Conservation (phyloP, 2,113 vertebrate genomes). For the Emydocephalus ijimae region DNA sequence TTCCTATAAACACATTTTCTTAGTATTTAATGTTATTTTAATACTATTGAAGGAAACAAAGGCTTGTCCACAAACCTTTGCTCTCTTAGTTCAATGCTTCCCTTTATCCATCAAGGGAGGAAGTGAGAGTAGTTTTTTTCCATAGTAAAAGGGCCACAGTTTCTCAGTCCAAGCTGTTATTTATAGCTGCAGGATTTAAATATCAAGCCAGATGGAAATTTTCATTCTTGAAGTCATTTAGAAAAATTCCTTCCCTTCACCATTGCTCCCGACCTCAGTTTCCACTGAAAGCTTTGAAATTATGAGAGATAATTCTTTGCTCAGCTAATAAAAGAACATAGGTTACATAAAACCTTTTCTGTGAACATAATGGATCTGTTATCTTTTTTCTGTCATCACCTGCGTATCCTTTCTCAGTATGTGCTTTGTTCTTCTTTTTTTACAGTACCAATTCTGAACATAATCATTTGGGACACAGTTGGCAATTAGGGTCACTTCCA, state of each 20-base stretch:
- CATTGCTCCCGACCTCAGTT: background rate
- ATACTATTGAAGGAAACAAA: background rate
- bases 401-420: background rate
- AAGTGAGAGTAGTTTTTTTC: background rate
- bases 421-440: background rate
- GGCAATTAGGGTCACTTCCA: background rate
- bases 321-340: background rate
- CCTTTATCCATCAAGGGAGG: background rate
- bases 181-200: background rate
- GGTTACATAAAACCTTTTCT: background rate
- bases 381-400: background rate
- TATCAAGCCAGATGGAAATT: background rate
- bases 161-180: background rate
- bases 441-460: background rate
- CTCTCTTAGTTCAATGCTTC: background rate
- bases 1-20: background rate
- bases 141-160: background rate
- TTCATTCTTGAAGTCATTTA: background rate
- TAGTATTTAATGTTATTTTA: background rate
- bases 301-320: background rate
- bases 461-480: background rate
- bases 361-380: background rate
- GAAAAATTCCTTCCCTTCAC: background rate
- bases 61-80: background rate
- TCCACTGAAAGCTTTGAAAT: background rate